Evolutionary conservation across 2,113 vertebrate species (phyloP).

Genomic region (Fulica atra): DNA sequence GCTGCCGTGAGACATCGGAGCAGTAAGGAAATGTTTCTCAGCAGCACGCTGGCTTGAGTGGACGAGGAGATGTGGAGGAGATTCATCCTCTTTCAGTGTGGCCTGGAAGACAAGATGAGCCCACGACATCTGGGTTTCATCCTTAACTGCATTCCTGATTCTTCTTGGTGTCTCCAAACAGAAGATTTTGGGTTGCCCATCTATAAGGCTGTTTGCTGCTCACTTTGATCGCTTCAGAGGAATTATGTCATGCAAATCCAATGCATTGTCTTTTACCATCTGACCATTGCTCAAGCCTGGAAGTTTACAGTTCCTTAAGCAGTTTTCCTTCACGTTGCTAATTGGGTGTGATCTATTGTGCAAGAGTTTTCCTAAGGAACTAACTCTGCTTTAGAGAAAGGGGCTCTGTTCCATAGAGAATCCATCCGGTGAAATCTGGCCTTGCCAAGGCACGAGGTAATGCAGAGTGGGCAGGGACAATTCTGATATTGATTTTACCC

Average conservation of each 20-base stretch:
- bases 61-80: background rate
- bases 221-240: background rate
- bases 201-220: background rate
- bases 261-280: background rate
- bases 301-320: background rate
- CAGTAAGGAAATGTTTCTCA: fast-evolving
- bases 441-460: background rate
- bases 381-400: background rate
- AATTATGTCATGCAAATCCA: background rate
- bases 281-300: background rate
- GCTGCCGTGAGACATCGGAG: background rate
- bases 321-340: background rate
- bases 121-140: background rate
- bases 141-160: background rate
- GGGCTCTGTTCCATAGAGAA: background rate
- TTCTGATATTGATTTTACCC: conserved; percentile 16
- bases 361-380: background rate
- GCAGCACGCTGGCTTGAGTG: background rate
- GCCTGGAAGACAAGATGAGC: too few species aligned
- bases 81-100: background rate
- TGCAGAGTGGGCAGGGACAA: background rate
- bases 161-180: background rate
- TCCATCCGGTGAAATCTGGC: background rate
- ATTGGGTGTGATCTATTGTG: background rate
- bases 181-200: background rate